Conservation (phyloP, 2,797 vertebrate species). For the Chromobotia macracanthus region DNA sequence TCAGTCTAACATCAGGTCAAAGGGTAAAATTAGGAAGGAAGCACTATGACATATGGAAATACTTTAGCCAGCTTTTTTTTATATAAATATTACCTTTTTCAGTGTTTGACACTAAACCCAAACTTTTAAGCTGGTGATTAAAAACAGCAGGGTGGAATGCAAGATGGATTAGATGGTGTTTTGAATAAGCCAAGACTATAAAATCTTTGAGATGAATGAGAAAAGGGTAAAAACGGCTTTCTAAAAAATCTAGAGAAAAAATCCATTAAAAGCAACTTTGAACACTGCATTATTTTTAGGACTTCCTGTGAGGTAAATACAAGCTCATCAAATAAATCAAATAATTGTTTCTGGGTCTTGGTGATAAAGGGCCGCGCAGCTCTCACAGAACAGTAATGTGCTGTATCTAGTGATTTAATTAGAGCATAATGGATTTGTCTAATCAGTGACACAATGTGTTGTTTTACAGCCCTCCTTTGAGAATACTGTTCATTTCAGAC, state of each 20-base stretch:
- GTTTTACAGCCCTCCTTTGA: slow-evolving; percentile 60
- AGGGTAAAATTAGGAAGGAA: slow-evolving; percentile 48
- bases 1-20: slow-evolving; percentile 35
- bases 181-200: not conserved
- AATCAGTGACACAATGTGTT: slow-evolving; percentile 68
- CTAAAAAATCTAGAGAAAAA: not conserved
- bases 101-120: not conserved
- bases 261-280: not conserved
- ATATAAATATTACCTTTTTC: slow-evolving; percentile 27
- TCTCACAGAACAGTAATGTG: slow-evolving; percentile 34
- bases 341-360: slow-evolving; percentile 24
- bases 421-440: slow-evolving; percentile 51
- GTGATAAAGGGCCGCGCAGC: slow-evolving; percentile 31
- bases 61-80: slow-evolving; percentile 21
- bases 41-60: slow-evolving; percentile 26
- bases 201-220: slow-evolving; percentile 2
- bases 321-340: slow-evolving; percentile 37
- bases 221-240: not conserved
- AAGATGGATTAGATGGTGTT: not conserved
- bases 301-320: slow-evolving; percentile 10
- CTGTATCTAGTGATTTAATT: slow-evolving; percentile 48
- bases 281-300: not conserved
- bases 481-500: slow-evolving; percentile 67
- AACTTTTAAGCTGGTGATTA: slow-evolving; percentile 15
- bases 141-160: slow-evolving; percentile 12